Percentiles rank a stretch among this genome's conserved stretches.
Conservation (phyloP, 2,888 invertebrate species). For the Acanthosepion pharaonis region DNA sequence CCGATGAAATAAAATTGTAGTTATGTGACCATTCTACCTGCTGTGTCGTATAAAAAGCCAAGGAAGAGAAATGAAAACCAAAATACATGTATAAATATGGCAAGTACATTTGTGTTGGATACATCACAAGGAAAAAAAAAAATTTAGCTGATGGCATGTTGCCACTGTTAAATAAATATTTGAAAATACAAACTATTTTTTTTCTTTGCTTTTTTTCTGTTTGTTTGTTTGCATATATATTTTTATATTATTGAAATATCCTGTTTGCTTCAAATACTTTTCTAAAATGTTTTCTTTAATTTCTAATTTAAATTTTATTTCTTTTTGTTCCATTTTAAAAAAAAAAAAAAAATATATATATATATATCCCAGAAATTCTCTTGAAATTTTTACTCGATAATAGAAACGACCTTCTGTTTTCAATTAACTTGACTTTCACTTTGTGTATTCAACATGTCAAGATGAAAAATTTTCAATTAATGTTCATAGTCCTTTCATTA, state of each 20-base stretch:
- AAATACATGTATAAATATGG: neutral
- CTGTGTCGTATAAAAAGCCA: neutral
- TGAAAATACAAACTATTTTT: neutral
- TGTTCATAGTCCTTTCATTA: too few relatives aligned
- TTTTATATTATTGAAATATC: neutral
- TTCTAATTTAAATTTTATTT: neutral
- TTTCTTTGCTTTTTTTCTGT: neutral
- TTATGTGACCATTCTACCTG: neutral
- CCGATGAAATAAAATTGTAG: neutral
- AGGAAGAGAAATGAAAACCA: neutral
- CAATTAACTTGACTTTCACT: too few relatives aligned
- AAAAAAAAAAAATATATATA: neutral
- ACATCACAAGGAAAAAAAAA: neutral
- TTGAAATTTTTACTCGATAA: too few relatives aligned
- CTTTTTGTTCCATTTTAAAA: neutral
- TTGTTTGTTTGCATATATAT: neutral
- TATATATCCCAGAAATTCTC: too few relatives aligned
- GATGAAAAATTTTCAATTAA: too few relatives aligned
- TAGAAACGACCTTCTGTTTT: too few relatives aligned
- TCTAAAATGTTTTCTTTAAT: neutral
- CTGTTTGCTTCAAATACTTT: neutral
- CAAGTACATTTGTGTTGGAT: neutral
- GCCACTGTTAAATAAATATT: constrained; percentile 33
- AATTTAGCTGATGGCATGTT: neutral
- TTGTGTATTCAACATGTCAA: too few relatives aligned